Conservation (phyloP, 1,140 invertebrate genomes). For the Drosophila subobscura region DNA sequence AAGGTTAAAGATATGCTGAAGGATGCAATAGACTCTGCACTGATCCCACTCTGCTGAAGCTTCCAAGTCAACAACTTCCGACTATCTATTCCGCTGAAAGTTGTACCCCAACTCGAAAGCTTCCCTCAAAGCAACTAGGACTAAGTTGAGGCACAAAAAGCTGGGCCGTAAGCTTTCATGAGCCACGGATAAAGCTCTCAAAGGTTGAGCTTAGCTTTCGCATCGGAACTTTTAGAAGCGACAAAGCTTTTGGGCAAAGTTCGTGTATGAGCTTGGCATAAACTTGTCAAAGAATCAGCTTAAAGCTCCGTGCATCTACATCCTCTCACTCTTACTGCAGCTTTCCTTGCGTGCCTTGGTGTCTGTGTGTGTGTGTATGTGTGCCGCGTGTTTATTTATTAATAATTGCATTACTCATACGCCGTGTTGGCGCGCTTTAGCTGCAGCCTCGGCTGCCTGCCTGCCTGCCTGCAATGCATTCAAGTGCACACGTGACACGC, state of each 20-base stretch:
- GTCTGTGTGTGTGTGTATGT: slow-evolving; percentile 8
- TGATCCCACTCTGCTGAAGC: no score
- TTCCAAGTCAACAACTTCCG: no score
- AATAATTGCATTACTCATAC: slow-evolving; percentile 80
- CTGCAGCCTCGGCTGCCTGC: slow-evolving; percentile 13
- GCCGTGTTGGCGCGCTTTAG: slow-evolving; percentile 43
- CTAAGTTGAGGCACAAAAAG: background rate
- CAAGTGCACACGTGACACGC: slow-evolving; percentile 71
- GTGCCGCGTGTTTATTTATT: slow-evolving; percentile 60
- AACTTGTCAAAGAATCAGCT: background rate
- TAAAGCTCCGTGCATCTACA: slow-evolving; percentile 11
- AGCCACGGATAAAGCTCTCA: no score
- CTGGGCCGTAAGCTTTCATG: background rate
- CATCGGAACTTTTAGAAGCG: background rate
- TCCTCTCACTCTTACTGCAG: background rate
- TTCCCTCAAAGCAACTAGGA: background rate
- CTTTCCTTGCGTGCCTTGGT: slow-evolving; percentile 10
- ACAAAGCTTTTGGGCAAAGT: background rate
- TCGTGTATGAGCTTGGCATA: no score
- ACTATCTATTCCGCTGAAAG: no score
- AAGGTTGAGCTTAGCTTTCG: background rate
- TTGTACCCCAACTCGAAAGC: background rate
- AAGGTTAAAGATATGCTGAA: no score
- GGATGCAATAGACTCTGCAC: no score
- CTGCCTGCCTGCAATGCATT: slow-evolving; percentile 49